Conservation (phyloP, 2,888 invertebrate genomes). For the Xanthia icteritia region DNA sequence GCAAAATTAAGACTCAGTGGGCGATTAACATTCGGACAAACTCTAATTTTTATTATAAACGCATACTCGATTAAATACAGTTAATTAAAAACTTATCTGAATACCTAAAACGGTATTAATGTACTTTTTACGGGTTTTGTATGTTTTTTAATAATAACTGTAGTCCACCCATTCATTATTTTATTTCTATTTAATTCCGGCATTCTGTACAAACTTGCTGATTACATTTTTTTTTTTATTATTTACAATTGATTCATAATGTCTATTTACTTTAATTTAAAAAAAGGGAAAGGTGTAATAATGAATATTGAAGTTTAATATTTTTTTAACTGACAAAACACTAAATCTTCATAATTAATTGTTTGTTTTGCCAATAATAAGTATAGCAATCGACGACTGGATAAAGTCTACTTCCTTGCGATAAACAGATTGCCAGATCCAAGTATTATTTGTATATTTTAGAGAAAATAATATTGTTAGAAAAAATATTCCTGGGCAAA, state of each 20-base stretch:
- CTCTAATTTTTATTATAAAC: not conserved
- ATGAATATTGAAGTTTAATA: not conserved
- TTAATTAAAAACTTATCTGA: not conserved
- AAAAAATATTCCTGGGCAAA: not conserved
- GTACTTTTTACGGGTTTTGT: not conserved
- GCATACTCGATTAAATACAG: not conserved
- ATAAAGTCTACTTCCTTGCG: not conserved
- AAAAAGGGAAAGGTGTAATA: conserved; percentile 37
- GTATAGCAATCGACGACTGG: not conserved
- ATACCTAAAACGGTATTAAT: not conserved
- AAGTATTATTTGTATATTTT: not conserved
- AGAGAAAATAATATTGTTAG: not conserved
- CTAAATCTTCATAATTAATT: not conserved
- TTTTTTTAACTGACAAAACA: not conserved
- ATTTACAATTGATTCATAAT: not conserved
- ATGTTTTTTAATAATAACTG: not conserved
- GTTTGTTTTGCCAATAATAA: conserved; percentile 1
- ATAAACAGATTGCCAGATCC: not conserved
- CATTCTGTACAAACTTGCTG: not conserved
- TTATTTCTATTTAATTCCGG: not conserved
- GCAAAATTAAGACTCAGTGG: not conserved
- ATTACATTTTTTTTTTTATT: not conserved
- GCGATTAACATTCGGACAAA: not conserved
- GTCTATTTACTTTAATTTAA: not conserved
- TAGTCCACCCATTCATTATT: not conserved